Evolutionary conservation across 2,797 vertebrate genomes (phyloP).

Genomic region (Morus bassanus): DNA sequence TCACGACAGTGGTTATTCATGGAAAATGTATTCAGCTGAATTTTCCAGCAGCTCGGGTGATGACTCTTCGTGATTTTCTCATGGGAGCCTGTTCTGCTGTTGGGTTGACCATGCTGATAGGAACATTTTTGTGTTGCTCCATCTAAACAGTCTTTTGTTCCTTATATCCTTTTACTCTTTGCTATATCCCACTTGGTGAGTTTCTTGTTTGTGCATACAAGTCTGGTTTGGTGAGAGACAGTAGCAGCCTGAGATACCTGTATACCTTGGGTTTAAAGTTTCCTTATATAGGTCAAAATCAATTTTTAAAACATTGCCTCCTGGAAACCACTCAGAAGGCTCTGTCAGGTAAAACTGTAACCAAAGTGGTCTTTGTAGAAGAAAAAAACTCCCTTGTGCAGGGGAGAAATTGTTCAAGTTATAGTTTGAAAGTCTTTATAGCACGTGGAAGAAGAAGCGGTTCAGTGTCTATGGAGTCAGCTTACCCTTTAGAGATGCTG

Average conservation of each 20-base stretch:
- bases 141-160: background rate
- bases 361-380: background rate
- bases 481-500: background rate
- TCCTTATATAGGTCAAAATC: background rate
- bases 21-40: background rate
- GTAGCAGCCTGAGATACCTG: background rate
- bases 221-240: background rate
- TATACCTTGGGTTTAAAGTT: background rate
- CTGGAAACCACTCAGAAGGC: background rate
- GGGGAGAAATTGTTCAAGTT: background rate
- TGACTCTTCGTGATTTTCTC: background rate
- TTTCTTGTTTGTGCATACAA: accelerated
- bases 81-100: background rate
- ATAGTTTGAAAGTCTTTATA: background rate
- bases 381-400: background rate
- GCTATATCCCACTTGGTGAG: background rate
- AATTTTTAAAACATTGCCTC: background rate
- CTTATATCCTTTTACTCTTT: background rate
- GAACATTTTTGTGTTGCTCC: background rate
- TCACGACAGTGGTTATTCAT: background rate
- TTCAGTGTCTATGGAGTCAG: background rate
- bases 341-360: background rate
- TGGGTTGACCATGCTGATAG: background rate
- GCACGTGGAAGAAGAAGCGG: background rate
- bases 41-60: background rate